Percentiles rank a stretch among this genome's conserved stretches.
Conservation (phyloP, 2,888 invertebrate genomes). For the Lasioglossum malachurum region DNA sequence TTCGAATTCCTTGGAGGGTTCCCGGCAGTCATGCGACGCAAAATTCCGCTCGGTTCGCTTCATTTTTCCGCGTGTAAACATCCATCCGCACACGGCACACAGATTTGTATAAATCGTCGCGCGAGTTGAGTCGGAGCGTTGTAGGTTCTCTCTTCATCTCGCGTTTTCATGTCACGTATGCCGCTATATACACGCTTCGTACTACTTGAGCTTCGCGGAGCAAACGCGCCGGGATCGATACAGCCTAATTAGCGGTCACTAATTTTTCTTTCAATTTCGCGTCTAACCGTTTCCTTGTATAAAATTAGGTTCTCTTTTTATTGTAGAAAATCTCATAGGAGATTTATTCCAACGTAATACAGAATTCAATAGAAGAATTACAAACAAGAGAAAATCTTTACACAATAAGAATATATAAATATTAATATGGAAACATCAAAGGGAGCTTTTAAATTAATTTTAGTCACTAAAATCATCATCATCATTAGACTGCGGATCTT, state of each 20-base stretch:
- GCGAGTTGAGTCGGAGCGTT: neutral
- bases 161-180: slow-evolving; percentile 45
- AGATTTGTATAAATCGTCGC: slow-evolving; percentile 16
- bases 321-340: too few species aligned
- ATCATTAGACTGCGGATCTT: too few species aligned
- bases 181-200: slow-evolving; percentile 26
- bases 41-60: neutral
- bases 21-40: neutral
- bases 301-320: neutral
- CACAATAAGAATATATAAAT: too few species aligned
- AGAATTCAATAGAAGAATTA: too few species aligned
- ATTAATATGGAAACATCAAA: too few species aligned
- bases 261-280: slow-evolving; percentile 31
- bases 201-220: slow-evolving; percentile 44
- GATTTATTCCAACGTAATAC: too few species aligned
- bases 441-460: too few species aligned
- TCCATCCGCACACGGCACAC: slow-evolving; percentile 18
- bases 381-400: too few species aligned
- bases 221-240: slow-evolving; percentile 61
- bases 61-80: neutral
- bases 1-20: neutral
- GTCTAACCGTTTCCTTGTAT: neutral
- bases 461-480: too few species aligned
- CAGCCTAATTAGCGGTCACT: slow-evolving; percentile 61
- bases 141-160: neutral